Conservation (phyloP, 2,797 vertebrate genomes). For the Ispidina picta region DNA sequence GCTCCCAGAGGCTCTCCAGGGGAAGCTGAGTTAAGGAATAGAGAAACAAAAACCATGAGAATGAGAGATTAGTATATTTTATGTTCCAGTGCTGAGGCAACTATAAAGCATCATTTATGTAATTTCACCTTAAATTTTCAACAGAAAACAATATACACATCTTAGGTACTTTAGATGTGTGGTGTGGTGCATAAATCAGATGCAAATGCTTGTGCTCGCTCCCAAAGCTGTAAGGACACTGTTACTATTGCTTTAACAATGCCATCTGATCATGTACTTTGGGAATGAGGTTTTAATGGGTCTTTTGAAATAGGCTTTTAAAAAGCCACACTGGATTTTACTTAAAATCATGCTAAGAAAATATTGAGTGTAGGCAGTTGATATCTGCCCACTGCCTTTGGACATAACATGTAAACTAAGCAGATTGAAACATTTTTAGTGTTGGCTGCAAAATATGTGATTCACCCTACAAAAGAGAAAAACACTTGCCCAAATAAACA, state of each 20-base stretch:
- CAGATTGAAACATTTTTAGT: neutral
- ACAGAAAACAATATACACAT: neutral
- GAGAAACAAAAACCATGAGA: slow-evolving; percentile 29
- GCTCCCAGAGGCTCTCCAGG: slow-evolving; percentile 46
- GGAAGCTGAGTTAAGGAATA: slow-evolving; percentile 18
- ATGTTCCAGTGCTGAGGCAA: neutral
- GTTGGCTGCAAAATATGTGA: neutral
- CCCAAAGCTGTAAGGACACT: neutral
- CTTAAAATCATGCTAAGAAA: neutral
- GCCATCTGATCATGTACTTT: neutral
- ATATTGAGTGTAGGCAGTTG: neutral
- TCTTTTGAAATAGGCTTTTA: neutral
- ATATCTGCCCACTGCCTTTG: neutral
- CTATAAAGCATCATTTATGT: neutral
- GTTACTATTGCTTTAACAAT: neutral
- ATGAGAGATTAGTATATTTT: neutral
- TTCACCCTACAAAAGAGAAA: neutral
- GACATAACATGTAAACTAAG: neutral
- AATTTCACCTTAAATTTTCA: neutral
- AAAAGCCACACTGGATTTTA: neutral
- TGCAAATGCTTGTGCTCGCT: neutral
- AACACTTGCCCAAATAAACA: neutral
- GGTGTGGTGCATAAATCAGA: neutral
- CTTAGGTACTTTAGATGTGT: neutral
- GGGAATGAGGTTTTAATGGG: neutral